Conservation (phyloP, 2,113 vertebrate species). For the Eudyptes chrysolophus region DNA sequence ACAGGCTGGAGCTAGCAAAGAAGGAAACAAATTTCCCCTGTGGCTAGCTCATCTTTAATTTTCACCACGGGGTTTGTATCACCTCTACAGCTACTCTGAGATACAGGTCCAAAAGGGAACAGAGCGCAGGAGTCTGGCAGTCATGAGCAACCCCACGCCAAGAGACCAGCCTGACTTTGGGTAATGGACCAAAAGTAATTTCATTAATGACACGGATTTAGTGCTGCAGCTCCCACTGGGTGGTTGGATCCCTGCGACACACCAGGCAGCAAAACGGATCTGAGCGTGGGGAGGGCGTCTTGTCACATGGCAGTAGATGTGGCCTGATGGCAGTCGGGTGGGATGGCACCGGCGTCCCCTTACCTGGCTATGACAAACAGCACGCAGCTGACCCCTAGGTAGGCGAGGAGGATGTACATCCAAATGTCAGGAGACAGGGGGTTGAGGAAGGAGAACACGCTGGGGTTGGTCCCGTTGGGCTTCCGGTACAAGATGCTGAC, state of each 20-base stretch:
- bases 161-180: not conserved
- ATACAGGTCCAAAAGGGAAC: not conserved
- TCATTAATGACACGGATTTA: not conserved
- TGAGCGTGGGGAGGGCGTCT: rapidly evolving
- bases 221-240: not conserved
- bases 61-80: not conserved
- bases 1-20: not conserved
- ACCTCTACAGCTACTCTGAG: not conserved
- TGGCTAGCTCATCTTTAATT: not conserved
- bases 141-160: not conserved
- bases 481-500: conserved; percentile 98
- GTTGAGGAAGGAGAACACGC: conserved; percentile 99
- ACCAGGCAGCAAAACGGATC: not conserved
- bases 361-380: conserved; percentile 99
- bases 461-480: conserved; percentile 92
- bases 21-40: not conserved
- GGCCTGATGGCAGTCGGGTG: rapidly evolving
- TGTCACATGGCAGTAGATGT: not conserved
- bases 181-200: not conserved
- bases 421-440: conserved; percentile 97
- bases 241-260: not conserved
- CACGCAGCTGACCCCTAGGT: conserved; percentile 97
- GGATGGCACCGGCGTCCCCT: not conserved
- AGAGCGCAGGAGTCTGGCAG: not conserved
- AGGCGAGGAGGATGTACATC: conserved; percentile 98